Evolutionary conservation across 2,797 vertebrate genomes (phyloP), one percentile per base, ranked within the genome.

Genomic region (Triplophysa yarkandensis): DNA sequence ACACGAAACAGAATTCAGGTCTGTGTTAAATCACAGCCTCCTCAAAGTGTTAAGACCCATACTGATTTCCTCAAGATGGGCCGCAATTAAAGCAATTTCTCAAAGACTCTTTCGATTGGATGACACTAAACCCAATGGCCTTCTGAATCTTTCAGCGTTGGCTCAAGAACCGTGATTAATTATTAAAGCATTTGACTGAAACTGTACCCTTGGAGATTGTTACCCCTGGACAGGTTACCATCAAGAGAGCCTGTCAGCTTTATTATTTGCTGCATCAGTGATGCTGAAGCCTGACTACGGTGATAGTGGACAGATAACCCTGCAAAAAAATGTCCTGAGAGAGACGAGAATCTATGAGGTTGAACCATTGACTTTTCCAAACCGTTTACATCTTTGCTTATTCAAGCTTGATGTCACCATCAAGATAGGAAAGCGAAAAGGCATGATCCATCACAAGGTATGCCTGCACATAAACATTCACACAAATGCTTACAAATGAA

Each of bases 141-240:
- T 82, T 71, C 74, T 86, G 84, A 88, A 88, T 85, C 83, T 87
- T 88, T 84, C 79, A 88, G 81, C 71, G 11, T 74, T 77, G 81
- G 68, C 41, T 50, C 80, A 84, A 85, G 81, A 81, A 75, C 76
- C 19, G 77, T 70, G 79, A 88, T 91, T 77, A 91, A 91, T 90
- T 90, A 91, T 88, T 91, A 78, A 91, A 83, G 83, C 16, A 16
- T 71, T 80, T 74, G 82, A 82, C 74, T 84, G 87, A 89, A 90
- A 90, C 84, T 74, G 60, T 83, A 88, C 73, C 84, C 82, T 9
- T 61, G 69, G 78, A 82, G 57, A 68, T 21, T 2, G 19, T 41
- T 27, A 52, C 23, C 50, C 41, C 23, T 13, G 62, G 34, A 43
- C 60, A 25, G 54, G 71, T 52, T 75, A 46, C 44, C 27, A 25